These are phyloP conservation scores for Tragopan temminckii DNA, from an alignment of 2,797 vertebrate species.

Conservation along the genomic window DNA sequence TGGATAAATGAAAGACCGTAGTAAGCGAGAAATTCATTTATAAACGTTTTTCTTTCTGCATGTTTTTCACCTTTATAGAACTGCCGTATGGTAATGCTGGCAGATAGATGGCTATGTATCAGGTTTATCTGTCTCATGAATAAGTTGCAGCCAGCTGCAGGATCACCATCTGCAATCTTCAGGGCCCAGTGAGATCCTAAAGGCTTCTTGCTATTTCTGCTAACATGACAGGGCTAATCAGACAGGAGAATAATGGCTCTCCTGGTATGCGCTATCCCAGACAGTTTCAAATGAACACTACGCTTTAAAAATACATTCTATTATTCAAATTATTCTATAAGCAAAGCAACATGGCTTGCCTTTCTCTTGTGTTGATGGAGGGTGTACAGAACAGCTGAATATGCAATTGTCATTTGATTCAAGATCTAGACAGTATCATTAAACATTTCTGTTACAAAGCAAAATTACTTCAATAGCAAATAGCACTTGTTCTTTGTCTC, in stretches of 20 bases:
- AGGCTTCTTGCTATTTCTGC: not conserved
- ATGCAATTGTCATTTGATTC: constrained; percentile 44
- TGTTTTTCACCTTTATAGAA: not conserved
- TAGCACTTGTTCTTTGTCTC: constrained; percentile 46
- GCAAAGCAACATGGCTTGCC: not conserved
- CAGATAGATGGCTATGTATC: not conserved
- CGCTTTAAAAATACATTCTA: not conserved
- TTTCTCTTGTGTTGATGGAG: not conserved
- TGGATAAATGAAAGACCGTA: not conserved
- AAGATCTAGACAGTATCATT: constrained; percentile 36
- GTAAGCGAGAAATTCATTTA: not conserved
- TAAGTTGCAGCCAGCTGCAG: not conserved
- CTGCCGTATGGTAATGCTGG: not conserved
- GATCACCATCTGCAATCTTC: not conserved
- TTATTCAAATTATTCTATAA: constrained; percentile 26
- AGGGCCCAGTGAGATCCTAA: not conserved
- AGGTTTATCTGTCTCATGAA: not conserved
- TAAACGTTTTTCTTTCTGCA: not conserved
- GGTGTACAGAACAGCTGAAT: constrained; percentile 48
- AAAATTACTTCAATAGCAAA: constrained; percentile 56
- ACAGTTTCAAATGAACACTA: not conserved
- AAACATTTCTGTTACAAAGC: constrained; percentile 40
- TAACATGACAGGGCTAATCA: not conserved
- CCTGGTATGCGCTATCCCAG: not conserved
- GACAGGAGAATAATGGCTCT: not conserved